These are phyloP conservation scores for Diaprepes abbreviatus DNA, from an alignment of 2,888 invertebrate genomes.

Conservation along the genomic window DNA sequence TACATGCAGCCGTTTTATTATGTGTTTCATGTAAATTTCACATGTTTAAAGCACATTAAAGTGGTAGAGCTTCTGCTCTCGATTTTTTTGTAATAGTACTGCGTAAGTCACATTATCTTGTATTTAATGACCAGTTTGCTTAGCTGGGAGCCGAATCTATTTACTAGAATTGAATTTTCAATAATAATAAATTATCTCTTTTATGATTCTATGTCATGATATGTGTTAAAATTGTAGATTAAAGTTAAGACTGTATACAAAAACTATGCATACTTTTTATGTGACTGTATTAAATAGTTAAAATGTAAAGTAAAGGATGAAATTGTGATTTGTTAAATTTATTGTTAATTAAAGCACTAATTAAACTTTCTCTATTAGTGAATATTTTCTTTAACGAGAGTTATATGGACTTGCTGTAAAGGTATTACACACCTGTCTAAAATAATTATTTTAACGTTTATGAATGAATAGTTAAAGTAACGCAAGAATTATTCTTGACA, in stretches of 20 bases:
- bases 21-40: conserved; percentile 51
- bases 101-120: conserved; percentile 9
- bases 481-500: conserved; percentile 7
- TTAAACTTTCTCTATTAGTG: conserved; percentile 24
- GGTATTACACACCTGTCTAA: conserved; percentile 13
- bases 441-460: conserved; percentile 20
- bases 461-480: neutral
- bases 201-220: conserved; percentile 29
- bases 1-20: conserved; percentile 50
- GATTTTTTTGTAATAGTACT: neutral
- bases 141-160: conserved; percentile 25
- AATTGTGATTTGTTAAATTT: conserved; percentile 5
- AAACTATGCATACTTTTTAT: neutral
- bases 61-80: neutral
- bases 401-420: neutral
- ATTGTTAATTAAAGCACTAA: conserved; percentile 25
- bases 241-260: neutral
- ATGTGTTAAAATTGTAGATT: conserved; percentile 18
- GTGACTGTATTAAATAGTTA: conserved; percentile 1
- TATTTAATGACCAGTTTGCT: conserved; percentile 26
- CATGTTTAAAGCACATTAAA: conserved; percentile 30
- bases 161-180: conserved; percentile 33
- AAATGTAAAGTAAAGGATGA: conserved; percentile 11
- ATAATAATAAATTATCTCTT: conserved; percentile 29
- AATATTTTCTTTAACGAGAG: conserved; percentile 4